Base-by-base conservation (phyloP, 1,140 invertebrate species). In the Chrysoperla carnea region DNA sequence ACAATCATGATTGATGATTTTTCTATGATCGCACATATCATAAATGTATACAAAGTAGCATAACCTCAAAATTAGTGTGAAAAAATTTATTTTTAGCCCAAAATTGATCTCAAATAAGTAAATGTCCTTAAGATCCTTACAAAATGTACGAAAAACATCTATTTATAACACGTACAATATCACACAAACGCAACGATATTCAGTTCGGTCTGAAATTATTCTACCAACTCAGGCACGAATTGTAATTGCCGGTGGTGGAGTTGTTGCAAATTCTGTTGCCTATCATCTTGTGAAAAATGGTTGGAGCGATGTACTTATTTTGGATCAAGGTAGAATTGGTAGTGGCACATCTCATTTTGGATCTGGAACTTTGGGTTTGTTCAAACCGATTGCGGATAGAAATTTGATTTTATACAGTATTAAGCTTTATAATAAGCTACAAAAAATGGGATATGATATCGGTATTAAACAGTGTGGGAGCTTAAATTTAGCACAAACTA, bases 401-500 rank as follows among this genome's bases (percentile, higher is more conserved):
- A 67, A 73, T 47, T 48, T 80, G 5, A 68, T 73, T 40, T 58
- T 62, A 46, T 74, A 78, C 48, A 77, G 75, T 51, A 66, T 75
- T 37, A 65, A 73, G 46, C 55, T 81, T 29, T 81, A 81, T 49
- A 61, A 67, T 51, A 56, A 71, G 37, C 55, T 81, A 39, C 64
- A 78, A 49, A 63, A 68, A 42, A 62, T 73, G 57, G 76, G 75
- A n/a, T 67, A 72, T 50, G 64, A 74, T 48, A 62, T 76, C 44
- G 68, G 69, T 55, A 67, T 76, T 48, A 72, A 72, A 51, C 61
- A 73, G 53, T 76, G 72, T 61, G 81, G 81, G 2, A 81, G 78
- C 52, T 53, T 84, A 36, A 73, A 77, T 59, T 58, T 86, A 44
- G 80, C 81, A 33, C 72, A 80, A 57, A 80, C 75, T 5, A 70